Evolutionary conservation across 2,888 invertebrate genomes (phyloP), one percentile per base, ranked within the genome.

Genomic region (Synanthedon andrenaeformis): DNA sequence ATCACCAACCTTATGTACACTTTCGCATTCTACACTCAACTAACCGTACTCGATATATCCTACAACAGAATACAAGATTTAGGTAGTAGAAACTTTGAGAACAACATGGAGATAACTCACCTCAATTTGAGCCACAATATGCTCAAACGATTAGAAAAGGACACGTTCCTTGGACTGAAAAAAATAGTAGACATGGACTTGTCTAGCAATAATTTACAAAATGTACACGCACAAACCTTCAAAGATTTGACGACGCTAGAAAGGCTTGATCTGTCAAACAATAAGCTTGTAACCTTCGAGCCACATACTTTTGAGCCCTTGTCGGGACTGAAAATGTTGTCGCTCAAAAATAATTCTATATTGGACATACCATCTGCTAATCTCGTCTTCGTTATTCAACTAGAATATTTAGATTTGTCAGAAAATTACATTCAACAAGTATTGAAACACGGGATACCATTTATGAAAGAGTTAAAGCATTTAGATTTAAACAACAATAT

Each of bases 11-110:
- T 97, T 6, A 91, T 93, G 60, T 93, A 92, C 74, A 92, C 94
- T 17, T 90, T 96, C 69, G 90, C 90, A 52, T 93, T 96, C 81
- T 96, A 96, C 82, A 91, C 91, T 60, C 92, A 93, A 68, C 89
- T 97, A 45, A 91, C 92, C 67, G 90, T 91, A 53, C 90, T 97
- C 60, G 95, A 97, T 74, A 89, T 97, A 52, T 94, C 95, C 13
- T 89, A 90, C 73, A 97, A 97, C 82, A 91, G 91, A 69, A 92
- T 97, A 61, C 90, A 91, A 74, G 91, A 92, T 12, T 84, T 97
- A 66, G 96, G 95, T 67, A 91, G 92, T 65, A 91, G 92, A 66
- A 95, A 95, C 76, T 96, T 97, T 66, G 92, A 93, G 60, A 91
- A 91, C 59, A 94, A 95, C 68, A 89, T 89, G 56, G 91, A 91